Conservation (phyloP, 1,140 invertebrate genomes). For the Melitaea cinxia region DNA sequence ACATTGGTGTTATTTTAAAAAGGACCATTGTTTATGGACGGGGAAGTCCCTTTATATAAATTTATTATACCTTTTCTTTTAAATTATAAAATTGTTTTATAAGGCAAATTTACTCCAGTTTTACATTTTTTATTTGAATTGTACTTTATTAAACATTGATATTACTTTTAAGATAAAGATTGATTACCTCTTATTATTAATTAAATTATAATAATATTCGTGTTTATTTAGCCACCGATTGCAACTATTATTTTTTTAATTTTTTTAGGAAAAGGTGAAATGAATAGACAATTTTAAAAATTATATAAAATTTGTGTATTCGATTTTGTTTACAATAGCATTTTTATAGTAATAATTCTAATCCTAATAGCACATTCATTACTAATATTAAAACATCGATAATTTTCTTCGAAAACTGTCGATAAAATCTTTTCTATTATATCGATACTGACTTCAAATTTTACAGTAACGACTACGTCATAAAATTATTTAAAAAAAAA, state of each 20-base stretch:
- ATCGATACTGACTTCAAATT: not conserved
- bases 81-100: no score
- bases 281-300: slow-evolving; percentile 14
- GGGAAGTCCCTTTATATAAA: slow-evolving; percentile 2
- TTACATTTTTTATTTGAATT: no score
- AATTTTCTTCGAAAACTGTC: not conserved
- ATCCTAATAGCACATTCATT: slow-evolving; percentile 1
- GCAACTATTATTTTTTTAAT: no score
- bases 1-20: not conserved
- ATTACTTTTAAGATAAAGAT: no score
- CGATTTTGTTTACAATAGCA: slow-evolving; percentile 1
- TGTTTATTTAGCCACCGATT: no score
- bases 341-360: not conserved
- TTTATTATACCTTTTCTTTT: no score
- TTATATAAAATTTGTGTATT: slow-evolving; percentile 15
- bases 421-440: not conserved
- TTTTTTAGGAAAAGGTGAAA: slow-evolving; percentile 14
- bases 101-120: no score
- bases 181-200: no score
- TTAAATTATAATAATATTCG: no score
- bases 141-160: no score
- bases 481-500: no score
- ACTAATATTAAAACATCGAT: not conserved
- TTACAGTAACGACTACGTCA: no score
- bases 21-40: not conserved